Percentiles rank a stretch among this genome's conserved stretches.
Evolutionary conservation across 2,888 invertebrate genomes (phyloP).

Genomic region (Pinctada fucata): DNA sequence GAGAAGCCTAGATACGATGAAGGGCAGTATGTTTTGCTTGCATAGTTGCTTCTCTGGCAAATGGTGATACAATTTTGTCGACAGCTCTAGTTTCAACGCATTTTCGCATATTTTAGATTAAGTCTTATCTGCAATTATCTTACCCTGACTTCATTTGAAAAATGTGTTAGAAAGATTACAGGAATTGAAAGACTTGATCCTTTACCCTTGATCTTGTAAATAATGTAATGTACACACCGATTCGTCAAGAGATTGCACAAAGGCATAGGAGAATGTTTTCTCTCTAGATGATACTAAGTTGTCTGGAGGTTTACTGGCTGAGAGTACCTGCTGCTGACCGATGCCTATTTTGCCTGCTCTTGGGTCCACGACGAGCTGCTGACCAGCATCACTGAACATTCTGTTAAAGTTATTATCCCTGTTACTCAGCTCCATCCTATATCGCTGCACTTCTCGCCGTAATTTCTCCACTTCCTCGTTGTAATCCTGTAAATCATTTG

Average conservation of each 20-base stretch:
- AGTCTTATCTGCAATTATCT: neutral
- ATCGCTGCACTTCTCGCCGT: constrained; percentile 69
- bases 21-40: neutral
- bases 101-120: too few species aligned
- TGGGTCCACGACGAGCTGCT: constrained; percentile 68
- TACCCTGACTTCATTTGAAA: neutral
- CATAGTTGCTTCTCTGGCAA: too few species aligned
- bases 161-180: neutral
- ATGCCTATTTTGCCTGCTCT: constrained; percentile 59
- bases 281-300: constrained; percentile 49
- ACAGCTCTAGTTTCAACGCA: too few species aligned
- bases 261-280: constrained; percentile 61
- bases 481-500: constrained; percentile 56
- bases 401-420: constrained; percentile 74
- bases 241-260: constrained; percentile 60
- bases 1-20: neutral
- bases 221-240: constrained; percentile 41
- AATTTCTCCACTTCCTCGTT: constrained; percentile 72
- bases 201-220: neutral
- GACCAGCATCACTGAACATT: constrained; percentile 70
- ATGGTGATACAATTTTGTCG: too few species aligned
- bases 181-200: neutral
- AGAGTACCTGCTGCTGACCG: constrained; percentile 46
- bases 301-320: constrained; percentile 42
- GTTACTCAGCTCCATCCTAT: constrained; percentile 73